Percentiles rank a stretch among this genome's conserved stretches.
These are phyloP conservation scores for Drosophila asahinai DNA, from an alignment of 1,140 invertebrate genomes.

Conservation along the genomic window DNA sequence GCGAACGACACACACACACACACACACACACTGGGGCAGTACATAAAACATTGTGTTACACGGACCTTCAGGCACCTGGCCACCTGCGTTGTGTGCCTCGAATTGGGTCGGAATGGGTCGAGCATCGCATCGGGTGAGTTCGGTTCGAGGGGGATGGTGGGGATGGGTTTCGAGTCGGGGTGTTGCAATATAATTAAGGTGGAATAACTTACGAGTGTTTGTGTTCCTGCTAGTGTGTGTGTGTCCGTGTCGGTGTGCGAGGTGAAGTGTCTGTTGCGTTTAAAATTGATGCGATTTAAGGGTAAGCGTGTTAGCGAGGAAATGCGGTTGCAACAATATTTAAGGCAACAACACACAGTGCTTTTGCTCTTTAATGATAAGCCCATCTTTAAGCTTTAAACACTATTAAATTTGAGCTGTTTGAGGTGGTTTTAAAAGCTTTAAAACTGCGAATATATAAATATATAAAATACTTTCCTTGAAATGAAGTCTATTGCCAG, in stretches of 20 bases:
- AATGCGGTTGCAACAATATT: constrained; percentile 28
- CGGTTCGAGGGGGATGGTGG: neutral
- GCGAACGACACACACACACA: constrained; percentile 3
- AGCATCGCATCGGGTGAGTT: constrained; percentile 10
- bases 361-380: constrained; percentile 34
- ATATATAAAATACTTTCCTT: neutral
- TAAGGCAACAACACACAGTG: constrained; percentile 16
- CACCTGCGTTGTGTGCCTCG: constrained; percentile 54
- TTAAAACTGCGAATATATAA: neutral
- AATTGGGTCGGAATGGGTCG: constrained; percentile 47
- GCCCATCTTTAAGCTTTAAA: neutral
- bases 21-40: constrained; percentile 50
- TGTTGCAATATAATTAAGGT: constrained; percentile 83
- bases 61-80: constrained; percentile 77
- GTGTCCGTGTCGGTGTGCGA: constrained; percentile 19
- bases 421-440: too few relatives aligned
- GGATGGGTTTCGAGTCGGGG: constrained; percentile 41
- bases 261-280: constrained; percentile 64
- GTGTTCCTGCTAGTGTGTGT: constrained; percentile 15
- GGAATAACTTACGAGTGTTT: constrained; percentile 71
- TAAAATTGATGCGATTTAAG: constrained; percentile 75
- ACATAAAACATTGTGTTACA: constrained; percentile 82
- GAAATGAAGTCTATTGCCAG: neutral
- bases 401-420: too few relatives aligned
- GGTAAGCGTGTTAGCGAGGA: constrained; percentile 43